phyloP scores from a whole-genome alignment of 1,140 invertebrate genomes.

The Drosophila oshimai region DNA sequence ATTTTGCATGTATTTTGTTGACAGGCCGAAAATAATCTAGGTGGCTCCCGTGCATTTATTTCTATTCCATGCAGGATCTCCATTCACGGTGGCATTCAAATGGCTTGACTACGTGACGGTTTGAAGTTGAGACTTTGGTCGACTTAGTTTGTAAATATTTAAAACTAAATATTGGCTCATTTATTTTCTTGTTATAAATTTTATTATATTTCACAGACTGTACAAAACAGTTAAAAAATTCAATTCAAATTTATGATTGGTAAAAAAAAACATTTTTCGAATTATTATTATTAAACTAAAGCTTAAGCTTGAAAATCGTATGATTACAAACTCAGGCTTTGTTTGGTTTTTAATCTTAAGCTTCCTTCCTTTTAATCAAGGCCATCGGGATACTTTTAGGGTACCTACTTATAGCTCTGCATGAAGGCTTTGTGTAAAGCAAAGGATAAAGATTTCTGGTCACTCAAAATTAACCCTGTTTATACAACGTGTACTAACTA shows the following conservation, averaged over 20 bases:
- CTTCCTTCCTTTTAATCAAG: too few relatives aligned
- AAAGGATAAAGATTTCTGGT: neutral
- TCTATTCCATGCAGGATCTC: constrained; percentile 28
- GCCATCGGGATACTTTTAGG: neutral
- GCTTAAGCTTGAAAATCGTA: too few relatives aligned
- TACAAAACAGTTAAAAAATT: too few relatives aligned
- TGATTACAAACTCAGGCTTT: too few relatives aligned
- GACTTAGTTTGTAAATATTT: constrained; percentile 12
- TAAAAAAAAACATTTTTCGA: too few relatives aligned
- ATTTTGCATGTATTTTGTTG: constrained; percentile 71
- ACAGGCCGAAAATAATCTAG: constrained; percentile 69
- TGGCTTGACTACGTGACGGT: constrained; percentile 36
- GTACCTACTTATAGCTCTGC: neutral
- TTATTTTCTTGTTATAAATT: neutral
- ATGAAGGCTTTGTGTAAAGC: neutral
- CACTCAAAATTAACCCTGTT: neutral
- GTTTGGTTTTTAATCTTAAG: too few relatives aligned
- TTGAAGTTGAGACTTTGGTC: neutral
- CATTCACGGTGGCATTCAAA: constrained; percentile 33
- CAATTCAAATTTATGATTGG: too few relatives aligned
- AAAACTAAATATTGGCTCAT: too few relatives aligned
- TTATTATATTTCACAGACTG: neutral
- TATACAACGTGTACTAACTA: neutral
- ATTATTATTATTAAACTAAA: too few relatives aligned
- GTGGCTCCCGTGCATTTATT: constrained; percentile 46